Evolutionary conservation across 2,113 vertebrate species (phyloP), one percentile per base, ranked within the genome.

Genomic region (Mola mola): DNA sequence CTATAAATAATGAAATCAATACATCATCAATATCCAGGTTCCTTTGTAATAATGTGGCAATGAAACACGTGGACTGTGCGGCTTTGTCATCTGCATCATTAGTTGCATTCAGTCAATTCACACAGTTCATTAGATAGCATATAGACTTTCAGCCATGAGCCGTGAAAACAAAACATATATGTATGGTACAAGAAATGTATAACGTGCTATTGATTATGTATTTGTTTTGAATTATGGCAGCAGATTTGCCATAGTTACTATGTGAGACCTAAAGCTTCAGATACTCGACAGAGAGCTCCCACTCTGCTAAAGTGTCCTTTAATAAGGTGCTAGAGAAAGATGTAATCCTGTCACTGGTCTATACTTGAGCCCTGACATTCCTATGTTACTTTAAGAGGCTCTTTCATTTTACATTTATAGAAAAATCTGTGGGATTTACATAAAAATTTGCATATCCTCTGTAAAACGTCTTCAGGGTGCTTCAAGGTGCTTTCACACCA

Each of bases 1-100:
- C 47, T 12, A n/a, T 20, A 3, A 56, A 34, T 79, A 83, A 81
- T 84, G 34, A 80, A 88, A 73, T 85, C 62, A 47, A 81, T 78
- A 74, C 51, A 41, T 47, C 38, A 68, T 83, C 86, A 80, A 79
- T 85, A 79, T 24, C 28, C 53, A 44, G 47, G 63, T n/a, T 55
- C 47, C 66, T 66, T 75, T 41, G 47, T 71, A 67, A 73, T 64
- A 40, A 75, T 66, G 69, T 67, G 66, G 62, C 72, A 75, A 67
- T 25, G 52, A 81, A 57, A 56, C 75, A 28, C 44, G 59, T 28
- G 56, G 47, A 61, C 72, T 65, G 25, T 47, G 69, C 40, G 8
- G 24, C 68, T 81, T 68, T 41, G 37, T 79, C 60, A 58, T 77
- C 42, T 41, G 34, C 67, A 57, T 68, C 75, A 71, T 83, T 78